Evolutionary conservation across 2,113 vertebrate genomes (phyloP).

Genomic region (Muntiacus reevesi): DNA sequence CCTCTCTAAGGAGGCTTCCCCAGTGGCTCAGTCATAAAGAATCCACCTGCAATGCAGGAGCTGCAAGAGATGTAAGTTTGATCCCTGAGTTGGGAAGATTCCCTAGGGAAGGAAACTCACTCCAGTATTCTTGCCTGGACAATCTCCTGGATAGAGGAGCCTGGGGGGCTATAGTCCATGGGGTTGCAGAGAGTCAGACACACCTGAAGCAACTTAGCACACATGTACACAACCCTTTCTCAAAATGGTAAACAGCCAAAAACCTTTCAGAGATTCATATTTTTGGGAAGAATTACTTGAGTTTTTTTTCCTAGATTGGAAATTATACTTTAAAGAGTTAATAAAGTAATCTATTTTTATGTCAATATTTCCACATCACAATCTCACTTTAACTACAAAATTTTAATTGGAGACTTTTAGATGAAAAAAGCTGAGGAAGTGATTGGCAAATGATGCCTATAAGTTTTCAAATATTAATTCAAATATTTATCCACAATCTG

Average conservation of each 20-base stretch:
- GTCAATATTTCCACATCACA: neutral
- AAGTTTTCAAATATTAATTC: neutral
- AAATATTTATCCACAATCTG: neutral
- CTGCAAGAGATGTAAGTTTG: neutral
- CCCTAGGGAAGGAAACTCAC: neutral
- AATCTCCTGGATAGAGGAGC: neutral
- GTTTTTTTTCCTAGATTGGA: neutral
- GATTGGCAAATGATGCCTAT: neutral
- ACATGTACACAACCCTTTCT: neutral
- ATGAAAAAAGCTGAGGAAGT: fast-evolving
- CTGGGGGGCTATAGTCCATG: neutral
- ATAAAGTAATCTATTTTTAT: neutral
- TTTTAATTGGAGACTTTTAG: neutral
- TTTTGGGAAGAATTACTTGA: neutral
- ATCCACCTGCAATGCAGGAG: neutral
- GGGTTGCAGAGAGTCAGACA: neutral
- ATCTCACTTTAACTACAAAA: neutral
- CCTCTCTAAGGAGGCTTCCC: neutral
- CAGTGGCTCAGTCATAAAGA: neutral
- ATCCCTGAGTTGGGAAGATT: neutral
- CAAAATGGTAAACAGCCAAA: neutral
- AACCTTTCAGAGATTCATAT: neutral
- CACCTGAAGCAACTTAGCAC: neutral
- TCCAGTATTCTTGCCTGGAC: neutral
- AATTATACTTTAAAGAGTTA: neutral